Evolutionary conservation across 2,888 invertebrate species (phyloP), one percentile per base, ranked within the genome.

Genomic region (Chrysina gloriosa): DNA sequence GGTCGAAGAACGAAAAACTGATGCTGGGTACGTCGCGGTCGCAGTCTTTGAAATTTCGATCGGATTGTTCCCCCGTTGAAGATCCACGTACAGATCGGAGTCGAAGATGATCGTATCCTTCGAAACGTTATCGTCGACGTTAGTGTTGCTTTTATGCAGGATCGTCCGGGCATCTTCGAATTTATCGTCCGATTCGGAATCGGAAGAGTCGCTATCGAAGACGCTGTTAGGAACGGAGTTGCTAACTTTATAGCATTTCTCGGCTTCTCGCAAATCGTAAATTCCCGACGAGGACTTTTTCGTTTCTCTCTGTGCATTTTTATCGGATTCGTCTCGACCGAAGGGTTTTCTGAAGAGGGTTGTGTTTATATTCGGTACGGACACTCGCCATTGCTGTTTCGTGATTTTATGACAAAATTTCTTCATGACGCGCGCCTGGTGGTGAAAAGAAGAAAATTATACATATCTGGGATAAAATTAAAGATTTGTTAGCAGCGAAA

Each of bases 381-480:
- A 81, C 7, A 82, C 77, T 19, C 83, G 76, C 83, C 83, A 83
- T 70, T 83, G 81, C 68, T 80, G 81, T 64, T 82, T 81, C n/a
- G 77, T 74, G 56, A 83, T 77, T 77, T 81, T 82, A 48, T 79
- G 79, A 70, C 79, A 82, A 72, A 83, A 80, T 73, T 83, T 83
- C 76, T 83, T 83, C 84, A 84, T 83, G 45, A 39, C 58, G 39
- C 39, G 39, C 42, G 23, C 0, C n/a, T n/a, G n/a, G n/a, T n/a
- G n/a, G 25, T 23, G 23, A 25, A 58, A 58, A 25, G 6, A 39
- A 11, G 14, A 23, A 19, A 21, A 23, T 52, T 19, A 45, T 45
- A 45, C 1, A 21, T 7, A 9, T 31, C 7, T 3, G 31, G n/a
- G n/a, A 16, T 7, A 6, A 39, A 39, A 21, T 21, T 4, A 45